phyloP scores from a whole-genome alignment of 30 jellyfish, hydroid and myxozoan species.

The Aurelia coerulea region DNA sequence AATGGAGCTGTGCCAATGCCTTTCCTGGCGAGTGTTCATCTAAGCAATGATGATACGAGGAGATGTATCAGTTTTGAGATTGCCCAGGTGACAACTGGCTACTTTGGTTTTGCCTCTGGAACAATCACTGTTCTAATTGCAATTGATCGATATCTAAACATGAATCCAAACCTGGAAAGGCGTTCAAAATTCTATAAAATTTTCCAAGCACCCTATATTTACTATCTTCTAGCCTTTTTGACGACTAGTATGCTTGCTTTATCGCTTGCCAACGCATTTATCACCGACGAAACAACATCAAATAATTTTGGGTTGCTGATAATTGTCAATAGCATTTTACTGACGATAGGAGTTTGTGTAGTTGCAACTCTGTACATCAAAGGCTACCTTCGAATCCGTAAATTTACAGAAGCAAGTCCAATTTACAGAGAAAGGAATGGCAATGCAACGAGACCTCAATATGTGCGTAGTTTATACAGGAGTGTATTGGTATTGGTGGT shows the following conservation, averaged over 20 bases:
- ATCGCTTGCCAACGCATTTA: no score
- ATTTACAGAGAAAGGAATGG: conserved; percentile 4
- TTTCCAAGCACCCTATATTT: no score
- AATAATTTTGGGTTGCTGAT: no score
- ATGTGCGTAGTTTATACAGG: not conserved
- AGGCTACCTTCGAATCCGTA: conserved; percentile 9
- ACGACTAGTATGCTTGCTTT: no score
- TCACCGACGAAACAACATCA: no score
- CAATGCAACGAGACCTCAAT: not conserved
- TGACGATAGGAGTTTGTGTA: not conserved
- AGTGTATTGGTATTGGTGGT: no score
- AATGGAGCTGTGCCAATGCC: conserved; percentile 33
- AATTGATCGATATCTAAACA: conserved; percentile 37
- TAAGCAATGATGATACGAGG: not conserved
- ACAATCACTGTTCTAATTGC: conserved; percentile 4
- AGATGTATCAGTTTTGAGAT: not conserved
- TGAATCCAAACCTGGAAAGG: not conserved
- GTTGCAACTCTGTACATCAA: conserved; percentile 3
- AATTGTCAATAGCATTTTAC: no score
- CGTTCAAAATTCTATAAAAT: no score
- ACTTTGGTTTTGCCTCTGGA: not conserved
- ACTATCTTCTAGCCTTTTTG: no score
- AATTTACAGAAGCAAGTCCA: conserved; percentile 7
- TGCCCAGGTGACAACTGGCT: not conserved
- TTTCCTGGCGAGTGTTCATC: not conserved